These are phyloP conservation scores for Hesperia comma DNA, from an alignment of 2,888 invertebrate genomes.

Conservation along the genomic window DNA sequence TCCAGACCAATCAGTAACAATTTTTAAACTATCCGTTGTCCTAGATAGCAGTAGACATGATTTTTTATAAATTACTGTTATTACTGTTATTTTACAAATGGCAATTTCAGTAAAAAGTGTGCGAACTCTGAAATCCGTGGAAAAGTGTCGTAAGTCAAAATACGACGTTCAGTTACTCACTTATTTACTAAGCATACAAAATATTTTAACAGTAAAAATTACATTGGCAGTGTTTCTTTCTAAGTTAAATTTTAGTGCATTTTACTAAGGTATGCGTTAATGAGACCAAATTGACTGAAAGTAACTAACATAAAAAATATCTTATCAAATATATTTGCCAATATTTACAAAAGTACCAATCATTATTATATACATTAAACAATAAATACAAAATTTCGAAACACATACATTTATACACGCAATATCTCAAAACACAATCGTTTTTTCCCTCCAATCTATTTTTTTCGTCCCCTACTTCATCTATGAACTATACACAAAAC, in stretches of 20 bases:
- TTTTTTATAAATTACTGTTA: slow-evolving; percentile 6
- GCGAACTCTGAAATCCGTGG: not conserved
- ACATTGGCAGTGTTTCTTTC: slow-evolving; percentile 26
- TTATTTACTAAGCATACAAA: slow-evolving; percentile 20
- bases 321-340: slow-evolving; percentile 30
- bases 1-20: slow-evolving; percentile 59
- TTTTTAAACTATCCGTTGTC: slow-evolving; percentile 61
- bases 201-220: slow-evolving; percentile 23
- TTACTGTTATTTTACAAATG: not conserved
- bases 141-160: slow-evolving; percentile 15
- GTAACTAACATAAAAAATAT: slow-evolving; percentile 3
- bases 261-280: not conserved
- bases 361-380: slow-evolving; percentile 17
- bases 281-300: slow-evolving; percentile 26
- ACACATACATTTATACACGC: slow-evolving; percentile 6
- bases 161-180: not conserved
- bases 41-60: slow-evolving; percentile 50
- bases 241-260: slow-evolving; percentile 21
- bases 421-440: slow-evolving; percentile 25
- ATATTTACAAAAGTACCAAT: slow-evolving; percentile 28
- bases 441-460: slow-evolving; percentile 28
- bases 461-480: slow-evolving; percentile 29
- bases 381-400: slow-evolving; percentile 4
- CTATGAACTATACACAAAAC: slow-evolving; percentile 37
- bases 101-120: slow-evolving; percentile 18